A percentile compares a stretch with the other conserved stretches of the same genome.
phyloP scores from a whole-genome alignment of 1,140 invertebrate species.

The Achroia grisella region DNA sequence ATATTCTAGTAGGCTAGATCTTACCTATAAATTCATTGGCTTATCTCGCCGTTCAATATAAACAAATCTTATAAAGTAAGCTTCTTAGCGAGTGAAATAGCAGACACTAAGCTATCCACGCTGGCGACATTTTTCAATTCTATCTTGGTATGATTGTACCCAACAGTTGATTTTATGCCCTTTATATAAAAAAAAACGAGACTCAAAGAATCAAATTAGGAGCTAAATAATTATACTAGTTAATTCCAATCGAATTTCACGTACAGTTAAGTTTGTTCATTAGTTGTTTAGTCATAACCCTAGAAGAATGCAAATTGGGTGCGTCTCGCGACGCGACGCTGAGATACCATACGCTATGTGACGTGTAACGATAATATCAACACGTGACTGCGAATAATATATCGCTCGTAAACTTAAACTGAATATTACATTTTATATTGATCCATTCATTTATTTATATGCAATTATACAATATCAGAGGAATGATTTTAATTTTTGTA shows the following conservation, averaged over 20 bases:
- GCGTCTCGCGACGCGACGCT: not conserved
- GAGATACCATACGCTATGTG: not conserved
- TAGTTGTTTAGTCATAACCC: not conserved
- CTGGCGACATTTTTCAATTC: no score
- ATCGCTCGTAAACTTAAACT: not conserved
- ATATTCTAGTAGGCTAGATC: no score
- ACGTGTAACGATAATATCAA: constrained; percentile 8
- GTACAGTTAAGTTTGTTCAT: not conserved
- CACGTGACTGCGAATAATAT: constrained; percentile 18
- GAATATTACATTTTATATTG: no score
- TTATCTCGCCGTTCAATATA: no score
- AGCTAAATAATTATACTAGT: not conserved
- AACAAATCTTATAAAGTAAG: no score
- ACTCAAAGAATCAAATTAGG: not conserved
- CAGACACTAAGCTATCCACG: no score
- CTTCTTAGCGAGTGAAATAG: no score
- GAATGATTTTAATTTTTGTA: no score
- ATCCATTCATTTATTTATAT: no score
- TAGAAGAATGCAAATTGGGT: not conserved
- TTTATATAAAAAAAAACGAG: not conserved
- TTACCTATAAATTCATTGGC: no score
- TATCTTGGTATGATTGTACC: no score
- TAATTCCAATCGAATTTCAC: not conserved
- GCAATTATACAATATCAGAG: no score
- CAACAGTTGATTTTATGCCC: not conserved